Evolutionary conservation across 1,140 invertebrate genomes (phyloP).

Genomic region (Lutraria rhynchaena): DNA sequence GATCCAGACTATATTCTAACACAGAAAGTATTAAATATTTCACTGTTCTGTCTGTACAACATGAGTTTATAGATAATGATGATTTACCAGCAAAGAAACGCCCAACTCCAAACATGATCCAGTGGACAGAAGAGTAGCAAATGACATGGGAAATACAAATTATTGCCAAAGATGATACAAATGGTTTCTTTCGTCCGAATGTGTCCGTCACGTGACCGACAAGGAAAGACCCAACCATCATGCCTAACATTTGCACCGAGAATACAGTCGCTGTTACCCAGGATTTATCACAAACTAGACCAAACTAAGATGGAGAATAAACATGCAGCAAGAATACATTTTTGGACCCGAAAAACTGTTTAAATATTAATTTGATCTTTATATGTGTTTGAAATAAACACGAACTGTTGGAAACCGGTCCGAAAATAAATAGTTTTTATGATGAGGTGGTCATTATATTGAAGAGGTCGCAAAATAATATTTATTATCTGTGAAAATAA

Average conservation of each 20-base stretch:
- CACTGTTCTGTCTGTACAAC: no score
- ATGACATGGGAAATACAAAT: slow-evolving; percentile 5
- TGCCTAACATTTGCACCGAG: slow-evolving; percentile 51
- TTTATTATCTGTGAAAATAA: no score
- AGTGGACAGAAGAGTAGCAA: slow-evolving; percentile 25
- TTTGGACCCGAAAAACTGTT: no score
- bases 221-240: slow-evolving; percentile 28
- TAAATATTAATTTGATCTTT: no score
- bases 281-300: slow-evolving; percentile 38
- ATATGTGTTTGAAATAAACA: no score
- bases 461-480: no score
- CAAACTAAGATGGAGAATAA: slow-evolving; percentile 29
- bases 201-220: slow-evolving; percentile 36
- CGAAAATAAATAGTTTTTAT: no score
- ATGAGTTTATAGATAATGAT: no score
- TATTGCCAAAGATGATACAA: slow-evolving; percentile 1
- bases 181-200: slow-evolving; percentile 41
- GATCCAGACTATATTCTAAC: no score
- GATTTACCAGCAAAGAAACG: slow-evolving; percentile 19
- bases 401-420: no score
- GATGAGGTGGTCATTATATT: slow-evolving; percentile 17
- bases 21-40: no score
- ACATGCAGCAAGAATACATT: no score
- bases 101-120: slow-evolving; percentile 31
- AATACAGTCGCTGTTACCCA: slow-evolving; percentile 46